Evolutionary conservation across 53 echinoderm and acorn worm genomes (phyloP), one percentile per base, ranked within the genome.

Genomic region (Luidia sarsii): DNA sequence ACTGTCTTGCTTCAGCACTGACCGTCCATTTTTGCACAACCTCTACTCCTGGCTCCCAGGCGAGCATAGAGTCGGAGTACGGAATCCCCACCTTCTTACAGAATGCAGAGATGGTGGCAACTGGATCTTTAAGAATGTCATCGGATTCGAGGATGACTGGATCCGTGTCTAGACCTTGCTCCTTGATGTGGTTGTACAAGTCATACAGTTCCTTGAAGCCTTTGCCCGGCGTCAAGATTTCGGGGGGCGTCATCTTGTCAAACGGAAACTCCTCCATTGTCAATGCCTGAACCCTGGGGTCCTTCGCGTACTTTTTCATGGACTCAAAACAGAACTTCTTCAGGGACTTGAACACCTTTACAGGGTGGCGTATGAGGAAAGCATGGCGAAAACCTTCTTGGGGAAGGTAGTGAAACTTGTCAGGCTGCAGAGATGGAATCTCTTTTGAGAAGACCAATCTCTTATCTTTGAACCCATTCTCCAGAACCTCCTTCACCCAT

Each of bases 91-190:
- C 19, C 65, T 7, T 50, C 25, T 20, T n/a, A 29, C 62, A 85
- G 54, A 63, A 20, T 14, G 43, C 23, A 18, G 72, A 60, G 24
- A 85, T 31, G 4, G 75, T 37, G 1, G 28, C 45, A 28, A 28
- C 32, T 0, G 85, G 25, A n/a, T n/a, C n/a, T n/a, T n/a, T n/a
- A n/a, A n/a, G n/a, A n/a, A n/a, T n/a, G n/a, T n/a, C n/a, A n/a
- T 74, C 66, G 0, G 85, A 49, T 24, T 85, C 85, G n/a, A 85
- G 39, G 9, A 85, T 51, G 22, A 85, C 53, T 2, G 85, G 85
- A 34, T 33, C 39, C 25, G 64, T 37, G 29, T 74, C 85, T n/a
- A 70, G 6, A 2, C 31, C 22, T 23, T 33, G 43, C 28, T 43
- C 81, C 15, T 66, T 29, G 36, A 67, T 29, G 66, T 81, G 33